Evolutionary conservation across 1,140 invertebrate genomes (phyloP).

Genomic region (Apis laboriosa): DNA sequence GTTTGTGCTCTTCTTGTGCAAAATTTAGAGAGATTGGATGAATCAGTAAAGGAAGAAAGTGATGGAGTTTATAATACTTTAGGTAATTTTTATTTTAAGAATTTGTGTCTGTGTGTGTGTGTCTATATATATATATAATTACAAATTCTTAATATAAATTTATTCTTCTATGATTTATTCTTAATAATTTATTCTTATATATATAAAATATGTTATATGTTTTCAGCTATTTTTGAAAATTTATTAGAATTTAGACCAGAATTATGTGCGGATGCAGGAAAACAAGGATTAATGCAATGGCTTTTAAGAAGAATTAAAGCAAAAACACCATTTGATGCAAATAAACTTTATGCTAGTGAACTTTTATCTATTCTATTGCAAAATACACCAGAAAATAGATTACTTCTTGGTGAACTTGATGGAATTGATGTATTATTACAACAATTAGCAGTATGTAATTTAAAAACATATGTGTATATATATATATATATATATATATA

Average conservation of each 20-base stretch:
- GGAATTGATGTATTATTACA: constrained; percentile 98
- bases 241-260: constrained; percentile 95
- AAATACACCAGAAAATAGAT: constrained; percentile 91
- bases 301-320: constrained; percentile 93
- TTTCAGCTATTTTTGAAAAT: constrained; percentile 92
- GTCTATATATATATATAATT: too few relatives aligned
- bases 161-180: too few relatives aligned
- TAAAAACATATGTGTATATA: constrained; percentile 41
- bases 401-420: constrained; percentile 93
- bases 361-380: constrained; percentile 97
- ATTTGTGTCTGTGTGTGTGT: background rate
- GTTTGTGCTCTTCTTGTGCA: constrained; percentile 95
- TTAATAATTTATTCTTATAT: too few relatives aligned
- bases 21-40: constrained; percentile 96
- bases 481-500: constrained; percentile 54
- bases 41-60: constrained; percentile 95
- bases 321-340: constrained; percentile 95
- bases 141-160: too few relatives aligned
- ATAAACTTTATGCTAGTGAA: constrained; percentile 98
- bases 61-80: constrained; percentile 98
- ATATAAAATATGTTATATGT: constrained; percentile 33
- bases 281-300: constrained; percentile 96
- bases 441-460: constrained; percentile 90
- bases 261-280: constrained; percentile 90
- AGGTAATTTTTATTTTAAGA: constrained; percentile 80